Base-by-base conservation (phyloP, 2,888 invertebrate species). In the Scaptomyza parva region DNA sequence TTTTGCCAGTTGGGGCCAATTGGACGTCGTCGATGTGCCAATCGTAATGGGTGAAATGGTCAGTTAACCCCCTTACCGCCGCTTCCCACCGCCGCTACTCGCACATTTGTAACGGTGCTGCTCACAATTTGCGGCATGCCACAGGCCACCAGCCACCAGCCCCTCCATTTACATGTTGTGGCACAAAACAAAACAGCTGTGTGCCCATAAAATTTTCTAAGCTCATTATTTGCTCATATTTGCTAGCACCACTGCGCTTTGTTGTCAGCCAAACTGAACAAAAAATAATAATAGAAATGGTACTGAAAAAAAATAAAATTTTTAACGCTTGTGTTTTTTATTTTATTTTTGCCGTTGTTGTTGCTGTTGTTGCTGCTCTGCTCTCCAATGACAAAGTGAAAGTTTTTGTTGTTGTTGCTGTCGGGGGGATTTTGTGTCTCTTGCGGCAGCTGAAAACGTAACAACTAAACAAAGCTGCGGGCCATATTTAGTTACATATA, bases 221-320 rank as follows among this genome's bases (percentile, higher is more conserved):
- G 84, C 82, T 82, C 84, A 82, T 82, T 82, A 82, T 82, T 82
- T 82, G 86, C 74, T 75, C 84, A 86, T 75, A 77, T 61, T 62
- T 65, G 48, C 2, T 5, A 26, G 24, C 11, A 24, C 12, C 11
- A 24, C 12, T 41, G 20, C 20, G 20, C 41, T 26, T 44, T 44
- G 12, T 17, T 41, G 37, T 35, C 26, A 18, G 26, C 22, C 30
- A 17, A 39, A 48, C n/a, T n/a, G n/a, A n/a, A n/a, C n/a, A 55
- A 30, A 41, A 51, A 53, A 57, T 41, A 51, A 57, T 50, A 71
- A 26, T n/a, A n/a, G n/a, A n/a, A n/a, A n/a, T n/a, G n/a, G 64
- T 66, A 70, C 30, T 61, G 35, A 64, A 69, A 35, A 14, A 35
- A 35, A 35, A 60, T 66, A 52, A 63, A 77, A 68, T 58, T 63